Evolutionary conservation across 2,888 invertebrate species (phyloP), one percentile per base, ranked within the genome.

Genomic region (Rapana venosa): DNA sequence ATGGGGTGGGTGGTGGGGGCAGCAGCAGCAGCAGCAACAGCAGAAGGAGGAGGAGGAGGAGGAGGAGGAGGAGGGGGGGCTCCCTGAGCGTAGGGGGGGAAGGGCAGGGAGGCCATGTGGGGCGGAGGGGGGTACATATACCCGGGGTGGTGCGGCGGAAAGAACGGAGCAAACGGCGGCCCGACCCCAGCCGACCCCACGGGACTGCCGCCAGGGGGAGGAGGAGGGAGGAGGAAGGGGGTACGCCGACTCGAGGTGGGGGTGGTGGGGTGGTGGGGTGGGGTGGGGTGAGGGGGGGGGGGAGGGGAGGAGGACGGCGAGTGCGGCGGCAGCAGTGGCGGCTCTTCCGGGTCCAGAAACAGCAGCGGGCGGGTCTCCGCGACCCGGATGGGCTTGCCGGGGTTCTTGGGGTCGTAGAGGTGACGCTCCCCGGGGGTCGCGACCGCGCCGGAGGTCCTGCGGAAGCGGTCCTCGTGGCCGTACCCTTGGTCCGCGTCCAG

Each of bases 331-430:
- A 84, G 74, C n/a, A 36, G 66, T 2, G 32, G 61, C 30, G 83
- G 58, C 26, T 90, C 91, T 47, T 92, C 92, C 5, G 92, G 91
- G 56, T 94, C 94, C 70, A 93, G 92, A 87, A 94, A 94, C n/a
- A 93, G 92, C 47, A 93, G 90, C 30, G 89, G 90, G 17, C 74
- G 84, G 4, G 84, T n/a, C 5, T 90, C 91, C 2, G 92, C 88
- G n/a, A 95, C 93, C 32, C 94, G 90, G 85, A 94, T 94, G 17
- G 94, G 94, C 88, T 94, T 95, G 88, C 93, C 93, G 30, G 95
- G 95, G 91, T 95, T 95, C 83, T 94, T 95, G 22, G 95, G 95
- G 91, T 95, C 95, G 93, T 94, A 95, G 35, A 95, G 92, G 15
- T 92, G 93, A 74, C 93, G 93, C 89, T 94, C 94, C 22, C 93